phyloP scores from a whole-genome alignment of 2,797 vertebrate species.

The Labroides dimidiatus region DNA sequence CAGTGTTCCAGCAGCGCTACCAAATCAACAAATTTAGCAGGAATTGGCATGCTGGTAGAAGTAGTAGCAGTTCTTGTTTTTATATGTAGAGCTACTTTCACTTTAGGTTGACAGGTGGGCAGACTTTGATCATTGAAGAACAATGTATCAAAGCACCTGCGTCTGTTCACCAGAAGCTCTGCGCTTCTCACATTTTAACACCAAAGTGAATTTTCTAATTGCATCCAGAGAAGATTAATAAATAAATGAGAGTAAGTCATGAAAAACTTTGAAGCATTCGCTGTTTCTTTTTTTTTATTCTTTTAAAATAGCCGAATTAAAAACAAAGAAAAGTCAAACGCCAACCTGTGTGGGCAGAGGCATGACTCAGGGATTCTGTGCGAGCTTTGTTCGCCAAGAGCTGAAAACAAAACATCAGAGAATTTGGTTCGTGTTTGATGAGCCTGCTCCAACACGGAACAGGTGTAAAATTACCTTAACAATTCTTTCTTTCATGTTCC shows the following conservation, averaged over 20 bases:
- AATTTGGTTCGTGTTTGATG: conserved; percentile 31
- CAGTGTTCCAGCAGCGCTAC: not conserved
- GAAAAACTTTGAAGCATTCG: not conserved
- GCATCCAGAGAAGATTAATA: not conserved
- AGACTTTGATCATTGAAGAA: not conserved
- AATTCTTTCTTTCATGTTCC: not conserved
- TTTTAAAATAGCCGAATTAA: not conserved
- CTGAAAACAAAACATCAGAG: conserved; percentile 1
- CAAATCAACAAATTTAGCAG: conserved; percentile 11
- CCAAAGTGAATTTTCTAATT: not conserved
- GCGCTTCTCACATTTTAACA: not conserved
- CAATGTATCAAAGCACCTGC: not conserved
- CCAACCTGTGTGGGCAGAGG: not conserved
- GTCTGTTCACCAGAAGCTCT: not conserved
- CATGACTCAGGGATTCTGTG: conserved; percentile 2
- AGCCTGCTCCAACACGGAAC: conserved; percentile 16
- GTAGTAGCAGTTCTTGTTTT: not conserved
- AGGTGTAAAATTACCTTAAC: not conserved
- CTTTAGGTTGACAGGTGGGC: not conserved
- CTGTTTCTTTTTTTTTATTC: not conserved
- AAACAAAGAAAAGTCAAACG: not conserved
- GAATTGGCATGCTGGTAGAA: conserved; percentile 11
- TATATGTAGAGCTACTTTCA: not conserved
- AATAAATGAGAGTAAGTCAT: not conserved
- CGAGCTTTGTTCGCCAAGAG: conserved; percentile 14